Base-by-base conservation (phyloP, 2,113 vertebrate genomes). In the Crotalus horridus region DNA sequence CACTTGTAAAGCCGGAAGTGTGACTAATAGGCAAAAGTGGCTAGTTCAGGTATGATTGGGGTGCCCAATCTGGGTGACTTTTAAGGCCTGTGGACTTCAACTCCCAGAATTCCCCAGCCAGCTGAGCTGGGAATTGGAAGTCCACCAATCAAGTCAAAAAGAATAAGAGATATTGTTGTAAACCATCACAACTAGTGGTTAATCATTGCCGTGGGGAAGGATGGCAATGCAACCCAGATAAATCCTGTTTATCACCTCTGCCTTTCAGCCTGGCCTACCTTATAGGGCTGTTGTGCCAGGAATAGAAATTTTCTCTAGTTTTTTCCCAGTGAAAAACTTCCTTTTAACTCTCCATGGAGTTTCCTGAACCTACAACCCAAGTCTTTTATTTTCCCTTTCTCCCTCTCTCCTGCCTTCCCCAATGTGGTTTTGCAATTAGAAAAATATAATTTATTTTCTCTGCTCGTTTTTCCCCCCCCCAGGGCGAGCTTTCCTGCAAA, bases 401-500 rank as follows among this genome's bases (percentile, higher is more conserved):
- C 54, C 54, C 54, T 2, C 12, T 55, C 11, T 3, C 48, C 48
- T 7, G 48, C 48, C 48, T 33, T 17, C 15, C 69, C 13, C 69
- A 17, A 0, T 17, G 69, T 3, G 0, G 4, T 74, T 74, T 74
- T 51, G 15, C 69, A 33, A 6, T 74, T 33, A 2, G 11, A n/a
- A 69, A 69, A 69, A 43, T 85, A 46, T 85, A 23, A 46, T 85
- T 51, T 43, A 10, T 26, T 86, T 24, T 51, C 46, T 51, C 20
- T 4, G 9, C 2, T 39, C 4, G 23, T 23, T 87, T 12, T 15
- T 24, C 33, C 11, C 1, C 23, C 51, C 69, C 9, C 23, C 55
- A 96, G 96, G 96, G 96, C n/a, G 95, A 96, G 23, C 90, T 96
- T 26, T 88, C 56, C 74, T 94, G 91, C 51, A 39, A 51, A 20